A percentile compares a stretch with the other conserved stretches of the same genome.
phyloP scores from a whole-genome alignment of 1,140 invertebrate species.

The Caenorhabditis brenneri region DNA sequence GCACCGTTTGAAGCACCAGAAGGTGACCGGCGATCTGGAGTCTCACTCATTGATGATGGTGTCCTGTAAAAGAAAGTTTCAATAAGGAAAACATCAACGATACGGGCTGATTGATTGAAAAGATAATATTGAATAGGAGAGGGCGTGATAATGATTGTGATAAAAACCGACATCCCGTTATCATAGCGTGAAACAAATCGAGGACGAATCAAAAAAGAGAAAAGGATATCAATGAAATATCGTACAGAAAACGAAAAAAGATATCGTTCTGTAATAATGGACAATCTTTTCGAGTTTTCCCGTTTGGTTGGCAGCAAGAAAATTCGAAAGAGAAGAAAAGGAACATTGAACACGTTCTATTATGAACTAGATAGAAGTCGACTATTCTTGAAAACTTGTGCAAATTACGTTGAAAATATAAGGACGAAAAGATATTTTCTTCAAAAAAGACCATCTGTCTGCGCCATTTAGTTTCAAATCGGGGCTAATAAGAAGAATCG shows the following conservation, averaged over 20 bases:
- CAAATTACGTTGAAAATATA: no score
- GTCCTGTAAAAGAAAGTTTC: background rate
- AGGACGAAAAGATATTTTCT: no score
- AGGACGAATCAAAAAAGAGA: background rate
- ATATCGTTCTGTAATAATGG: no score
- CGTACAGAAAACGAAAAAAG: no score
- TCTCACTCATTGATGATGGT: slow-evolving; percentile 24
- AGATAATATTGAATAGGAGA: background rate
- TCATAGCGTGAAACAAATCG: background rate
- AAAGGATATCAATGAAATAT: background rate
- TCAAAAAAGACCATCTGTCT: no score
- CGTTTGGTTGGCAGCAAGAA: no score
- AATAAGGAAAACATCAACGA: background rate
- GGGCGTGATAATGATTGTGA: background rate
- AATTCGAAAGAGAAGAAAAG: no score
- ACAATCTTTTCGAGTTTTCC: no score
- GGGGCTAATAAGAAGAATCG: background rate
- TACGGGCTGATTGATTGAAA: background rate
- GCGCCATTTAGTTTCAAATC: no score
- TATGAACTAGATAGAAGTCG: no score
- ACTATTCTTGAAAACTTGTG: no score
- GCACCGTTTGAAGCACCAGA: background rate
- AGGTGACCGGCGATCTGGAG: slow-evolving; percentile 13
- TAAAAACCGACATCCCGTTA: background rate
- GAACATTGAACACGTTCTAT: no score